Conservation (phyloP, 2,888 invertebrate species). For the Phrixothrix hirtus region DNA sequence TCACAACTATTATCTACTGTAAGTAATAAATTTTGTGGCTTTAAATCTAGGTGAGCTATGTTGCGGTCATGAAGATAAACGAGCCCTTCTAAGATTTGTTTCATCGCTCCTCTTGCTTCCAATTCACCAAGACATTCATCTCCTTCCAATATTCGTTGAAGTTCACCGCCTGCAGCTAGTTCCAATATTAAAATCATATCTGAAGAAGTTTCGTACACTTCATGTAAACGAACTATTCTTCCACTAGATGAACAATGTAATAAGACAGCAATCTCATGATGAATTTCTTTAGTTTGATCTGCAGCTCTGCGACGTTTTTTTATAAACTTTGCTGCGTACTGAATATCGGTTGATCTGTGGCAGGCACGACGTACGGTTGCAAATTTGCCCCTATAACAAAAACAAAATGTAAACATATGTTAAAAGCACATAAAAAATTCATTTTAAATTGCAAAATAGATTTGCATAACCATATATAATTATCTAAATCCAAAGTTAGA, state of each 20-base stretch:
- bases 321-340: constrained; percentile 96
- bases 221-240: constrained; percentile 87
- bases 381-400: constrained; percentile 87
- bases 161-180: constrained; percentile 93
- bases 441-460: no score
- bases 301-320: constrained; percentile 86
- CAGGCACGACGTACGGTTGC: constrained; percentile 91
- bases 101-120: constrained; percentile 82
- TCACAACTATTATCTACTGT: constrained; percentile 73
- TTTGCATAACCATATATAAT: no score
- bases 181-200: constrained; percentile 88
- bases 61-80: constrained; percentile 88
- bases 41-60: constrained; percentile 94
- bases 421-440: no score
- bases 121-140: constrained; percentile 74
- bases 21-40: constrained; percentile 94
- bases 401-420: no score
- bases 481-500: no score
- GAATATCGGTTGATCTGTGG: constrained; percentile 82
- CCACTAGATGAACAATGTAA: constrained; percentile 82
- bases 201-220: constrained; percentile 77
- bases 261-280: constrained; percentile 92
- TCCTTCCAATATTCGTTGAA: constrained; percentile 88
- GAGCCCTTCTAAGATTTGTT: constrained; percentile 89
- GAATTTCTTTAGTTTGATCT: constrained; percentile 84